Conservation (phyloP, 2,113 vertebrate genomes). For the Seriola rivoliana region DNA sequence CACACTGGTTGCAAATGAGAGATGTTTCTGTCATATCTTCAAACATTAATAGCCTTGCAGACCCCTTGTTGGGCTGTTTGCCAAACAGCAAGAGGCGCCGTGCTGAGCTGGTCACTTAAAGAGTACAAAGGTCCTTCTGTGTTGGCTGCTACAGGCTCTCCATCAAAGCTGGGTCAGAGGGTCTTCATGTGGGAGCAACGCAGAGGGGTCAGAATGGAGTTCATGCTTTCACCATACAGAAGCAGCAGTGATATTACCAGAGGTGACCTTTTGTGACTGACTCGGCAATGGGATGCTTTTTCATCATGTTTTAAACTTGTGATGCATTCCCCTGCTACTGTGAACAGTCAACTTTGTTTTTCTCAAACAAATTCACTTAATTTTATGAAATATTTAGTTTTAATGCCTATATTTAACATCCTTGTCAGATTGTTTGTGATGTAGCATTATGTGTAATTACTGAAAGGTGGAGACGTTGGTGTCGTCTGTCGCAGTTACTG, state of each 20-base stretch:
- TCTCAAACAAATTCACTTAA: neutral
- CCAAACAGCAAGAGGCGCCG: neutral
- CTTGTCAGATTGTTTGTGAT: neutral
- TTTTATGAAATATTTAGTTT: neutral
- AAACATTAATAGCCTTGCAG: slow-evolving; percentile 8
- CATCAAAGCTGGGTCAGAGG: slow-evolving; percentile 22
- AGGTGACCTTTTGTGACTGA: slow-evolving; percentile 11
- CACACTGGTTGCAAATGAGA: slow-evolving; percentile 25
- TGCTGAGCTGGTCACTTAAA: slow-evolving; percentile 16
- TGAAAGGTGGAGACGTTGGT: neutral
- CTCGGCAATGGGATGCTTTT: neutral
- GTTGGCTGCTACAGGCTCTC: neutral
- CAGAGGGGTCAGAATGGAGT: slow-evolving; percentile 6
- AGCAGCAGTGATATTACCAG: slow-evolving; percentile 19
- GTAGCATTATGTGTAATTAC: neutral
- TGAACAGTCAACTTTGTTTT: neutral
- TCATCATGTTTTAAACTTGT: slow-evolving; percentile 10
- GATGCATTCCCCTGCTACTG: neutral
- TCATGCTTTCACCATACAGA: slow-evolving; percentile 1
- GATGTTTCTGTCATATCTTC: slow-evolving; percentile 13
- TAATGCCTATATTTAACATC: neutral
- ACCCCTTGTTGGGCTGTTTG: slow-evolving; percentile 12
- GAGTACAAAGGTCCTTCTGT: slow-evolving; percentile 20
- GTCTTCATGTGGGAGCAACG: neutral
- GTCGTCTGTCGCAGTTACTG: neutral